Evolutionary conservation across 2,888 invertebrate species (phyloP), one percentile per base, ranked within the genome.

Genomic region (Neoscelio sp.): DNA sequence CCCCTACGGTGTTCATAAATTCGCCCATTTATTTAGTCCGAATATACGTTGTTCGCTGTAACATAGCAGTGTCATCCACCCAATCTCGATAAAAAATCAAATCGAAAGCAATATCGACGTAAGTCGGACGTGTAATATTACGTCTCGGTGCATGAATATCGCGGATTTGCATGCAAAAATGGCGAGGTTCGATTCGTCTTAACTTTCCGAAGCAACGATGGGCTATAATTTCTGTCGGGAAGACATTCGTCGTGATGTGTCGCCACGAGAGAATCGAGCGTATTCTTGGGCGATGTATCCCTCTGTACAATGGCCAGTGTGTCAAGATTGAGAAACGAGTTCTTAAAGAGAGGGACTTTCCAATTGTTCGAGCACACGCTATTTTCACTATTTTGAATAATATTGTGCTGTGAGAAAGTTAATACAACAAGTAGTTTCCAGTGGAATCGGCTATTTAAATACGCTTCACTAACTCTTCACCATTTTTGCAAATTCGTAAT

Each of bases 301-400:
- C 10, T 20, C 58, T 38, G 38, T 67, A 67, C 38, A 54, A 54
- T 64, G 23, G 46, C 40, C 23, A 58, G 35, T 60, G 7, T 46
- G 56, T 20, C 40, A 35, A 17, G 13, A 15, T n/a, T 18, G 50
- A 48, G 18, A 15, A 67, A 75, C 38, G 33, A 62, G 52, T 54
- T 62, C 62, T 67, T 15, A 2, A 42, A 35, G 46, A 35, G 56
- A 35, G 35, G 17, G n/a, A 38, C 26, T 50, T 74, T 40, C 48
- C 46, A 48, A 74, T 56, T 33, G 13, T 54, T 35, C n/a, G 8
- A 13, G 18, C 28, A 17, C 50, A 28, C 44, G 46, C 44, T 30
- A 15, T 58, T 70, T 50, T 50, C 70, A 58, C 46, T 54, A 7
- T 38, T 33, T 54, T 67, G n/a, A 67, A 46, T 54, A 50, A 50